Conservation (phyloP, 2,888 invertebrate species). For the Drosophila maculinotata region DNA sequence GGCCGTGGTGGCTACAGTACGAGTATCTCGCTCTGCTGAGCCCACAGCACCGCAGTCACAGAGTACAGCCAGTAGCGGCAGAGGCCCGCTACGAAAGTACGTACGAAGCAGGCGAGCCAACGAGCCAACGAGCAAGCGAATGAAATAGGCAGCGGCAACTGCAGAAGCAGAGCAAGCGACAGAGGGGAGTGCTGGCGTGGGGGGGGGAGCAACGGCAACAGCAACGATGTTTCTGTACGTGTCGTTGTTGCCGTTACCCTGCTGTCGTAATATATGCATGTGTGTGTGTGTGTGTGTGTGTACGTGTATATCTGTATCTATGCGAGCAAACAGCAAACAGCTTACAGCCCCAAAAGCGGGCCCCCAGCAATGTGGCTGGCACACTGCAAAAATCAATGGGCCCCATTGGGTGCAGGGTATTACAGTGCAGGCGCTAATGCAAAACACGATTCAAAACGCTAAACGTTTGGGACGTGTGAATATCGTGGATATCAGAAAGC, state of each 20-base stretch:
- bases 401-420: conserved; percentile 44
- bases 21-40: conserved; percentile 61
- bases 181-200: neutral
- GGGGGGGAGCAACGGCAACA: conserved; percentile 43
- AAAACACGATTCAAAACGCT: conserved; percentile 33
- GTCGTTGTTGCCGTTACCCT: conserved; percentile 20
- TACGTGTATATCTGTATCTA: conserved; percentile 59
- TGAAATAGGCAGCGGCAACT: conserved; percentile 50
- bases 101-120: conserved; percentile 46
- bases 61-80: conserved; percentile 62
- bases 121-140: conserved; percentile 59
- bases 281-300: conserved; percentile 10
- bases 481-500: conserved; percentile 22
- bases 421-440: conserved; percentile 23
- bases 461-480: conserved; percentile 25
- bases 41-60: conserved; percentile 47
- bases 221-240: conserved; percentile 46
- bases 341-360: conserved; percentile 38
- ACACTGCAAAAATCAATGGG: conserved; percentile 47
- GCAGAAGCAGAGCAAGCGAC: conserved; percentile 26
- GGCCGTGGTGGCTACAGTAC: conserved; percentile 25
- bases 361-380: conserved; percentile 36
- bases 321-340: conserved; percentile 55
- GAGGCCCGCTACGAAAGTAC: conserved; percentile 53
- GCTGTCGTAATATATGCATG: neutral